phyloP scores from a whole-genome alignment of 2,888 invertebrate species.

The Melinaea marsaeus region DNA sequence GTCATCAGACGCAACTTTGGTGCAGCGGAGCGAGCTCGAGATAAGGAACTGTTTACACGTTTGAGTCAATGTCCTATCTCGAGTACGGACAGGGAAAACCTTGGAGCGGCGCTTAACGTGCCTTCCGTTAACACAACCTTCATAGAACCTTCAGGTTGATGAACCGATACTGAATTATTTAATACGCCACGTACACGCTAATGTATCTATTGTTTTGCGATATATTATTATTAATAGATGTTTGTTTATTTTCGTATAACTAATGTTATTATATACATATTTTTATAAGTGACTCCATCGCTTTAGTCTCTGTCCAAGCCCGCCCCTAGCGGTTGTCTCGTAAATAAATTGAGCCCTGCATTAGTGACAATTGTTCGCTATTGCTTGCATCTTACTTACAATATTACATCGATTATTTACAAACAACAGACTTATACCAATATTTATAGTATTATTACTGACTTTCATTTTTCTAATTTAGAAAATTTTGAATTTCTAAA shows the following conservation, averaged over 20 bases:
- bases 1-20: conserved; percentile 43
- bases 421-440: too few relatives aligned
- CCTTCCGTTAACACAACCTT: conserved; percentile 53
- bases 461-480: too few relatives aligned
- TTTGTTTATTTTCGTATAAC: too few relatives aligned
- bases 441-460: too few relatives aligned
- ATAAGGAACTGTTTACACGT: conserved; percentile 78
- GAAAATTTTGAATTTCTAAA: too few relatives aligned
- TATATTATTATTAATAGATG: neutral
- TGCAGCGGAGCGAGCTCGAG: conserved; percentile 61
- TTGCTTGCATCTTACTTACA: conserved; percentile 57
- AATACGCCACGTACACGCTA: conserved; percentile 34
- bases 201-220: conserved; percentile 33
- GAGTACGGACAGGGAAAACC: conserved; percentile 68
- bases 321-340: conserved; percentile 72
- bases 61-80: conserved; percentile 77
- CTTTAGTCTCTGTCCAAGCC: conserved; percentile 47
- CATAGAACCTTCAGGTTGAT: conserved; percentile 53
- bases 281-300: conserved; percentile 46
- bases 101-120: conserved; percentile 59
- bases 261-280: conserved; percentile 17
- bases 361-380: conserved; percentile 77
- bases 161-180: conserved; percentile 43
- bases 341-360: conserved; percentile 77
- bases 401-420: neutral